Percentiles rank a stretch among this genome's conserved stretches.
Conservation (phyloP, 2,113 vertebrate species). For the Orycteropus afer region DNA sequence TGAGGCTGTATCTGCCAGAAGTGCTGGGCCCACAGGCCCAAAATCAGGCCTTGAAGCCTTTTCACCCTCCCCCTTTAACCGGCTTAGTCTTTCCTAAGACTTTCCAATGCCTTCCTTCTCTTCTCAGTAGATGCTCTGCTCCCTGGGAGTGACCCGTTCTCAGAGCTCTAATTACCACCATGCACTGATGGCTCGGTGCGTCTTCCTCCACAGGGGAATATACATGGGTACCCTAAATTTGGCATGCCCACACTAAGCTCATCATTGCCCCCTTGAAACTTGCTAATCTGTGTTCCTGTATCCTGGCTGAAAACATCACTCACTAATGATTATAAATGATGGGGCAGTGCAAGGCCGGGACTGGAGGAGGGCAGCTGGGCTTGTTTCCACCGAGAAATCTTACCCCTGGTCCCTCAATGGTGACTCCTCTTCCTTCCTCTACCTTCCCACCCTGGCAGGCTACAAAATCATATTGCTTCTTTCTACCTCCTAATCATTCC, state of each 20-base stretch:
- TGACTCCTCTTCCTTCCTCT: background rate
- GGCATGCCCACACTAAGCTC: background rate
- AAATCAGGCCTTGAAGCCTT: background rate
- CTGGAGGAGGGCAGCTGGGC: no score
- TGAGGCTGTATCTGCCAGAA: background rate
- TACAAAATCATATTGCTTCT: background rate
- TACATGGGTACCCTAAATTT: background rate
- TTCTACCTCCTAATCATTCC: background rate
- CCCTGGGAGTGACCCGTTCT: background rate
- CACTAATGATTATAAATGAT: no score
- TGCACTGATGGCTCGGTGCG: accelerated
- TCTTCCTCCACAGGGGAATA: background rate
- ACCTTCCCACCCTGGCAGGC: background rate
- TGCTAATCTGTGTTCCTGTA: background rate
- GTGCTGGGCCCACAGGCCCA: background rate
- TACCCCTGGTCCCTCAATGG: background rate
- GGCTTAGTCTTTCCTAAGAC: background rate
- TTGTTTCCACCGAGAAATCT: no score
- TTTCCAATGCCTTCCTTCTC: background rate
- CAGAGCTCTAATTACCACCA: background rate
- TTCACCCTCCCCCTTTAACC: background rate
- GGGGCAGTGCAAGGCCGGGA: no score
- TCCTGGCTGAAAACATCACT: background rate
- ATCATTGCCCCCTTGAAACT: background rate
- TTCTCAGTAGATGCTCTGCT: background rate